Base-by-base conservation (phyloP, 2,113 vertebrate species). In the Pantherophis guttatus region DNA sequence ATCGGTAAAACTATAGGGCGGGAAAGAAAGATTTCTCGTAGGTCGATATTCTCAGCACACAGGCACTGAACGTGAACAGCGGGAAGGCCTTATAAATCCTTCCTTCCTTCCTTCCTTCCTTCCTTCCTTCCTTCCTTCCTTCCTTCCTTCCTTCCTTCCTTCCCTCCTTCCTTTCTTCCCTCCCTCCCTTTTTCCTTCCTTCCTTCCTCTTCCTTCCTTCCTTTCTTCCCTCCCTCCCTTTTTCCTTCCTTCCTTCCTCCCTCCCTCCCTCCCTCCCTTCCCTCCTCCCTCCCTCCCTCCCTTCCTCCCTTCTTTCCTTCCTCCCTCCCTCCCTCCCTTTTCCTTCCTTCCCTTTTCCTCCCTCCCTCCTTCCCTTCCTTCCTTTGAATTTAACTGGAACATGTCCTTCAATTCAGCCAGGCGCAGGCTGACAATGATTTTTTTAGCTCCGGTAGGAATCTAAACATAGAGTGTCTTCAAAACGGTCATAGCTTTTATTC, bases 341-440 rank as follows among this genome's bases (percentile, higher is more conserved):
- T 2, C 44, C 2, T 2, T 2, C 2, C n/a, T n/a, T n/a, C n/a
- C n/a, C n/a, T n/a, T n/a, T 48, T 0, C 3, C 4, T 48, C 3
- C 3, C 4, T 19, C n/a, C n/a, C 10, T 5, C 62, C 62, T 29
- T 13, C 26, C 26, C 26, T 33, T 1, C n/a, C 70, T 33, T 15
- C n/a, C 6, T 87, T 87, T 6, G 6, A 3, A 8, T 81, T 54
- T 1, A 86, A 26, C 13, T 21, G 55, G 6, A 17, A 6, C 8
- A 33, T 6, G 29, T 8, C 58, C 29, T 19, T 54, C 29, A 86
- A 50, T 12, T 15, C 33, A 59, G 55, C 33, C 11, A 48, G 13
- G 12, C 12, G 2, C 21, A 2, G 11, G 23, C 23, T 3, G 19
- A 44, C 90, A 33, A 33, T 5, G 70, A 19, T 29, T 48, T 48